A percentile compares a stretch with the other conserved stretches of the same genome.
These are phyloP conservation scores for Nyctibius bracteatus DNA, from an alignment of 2,113 vertebrate species.

Conservation along the genomic window DNA sequence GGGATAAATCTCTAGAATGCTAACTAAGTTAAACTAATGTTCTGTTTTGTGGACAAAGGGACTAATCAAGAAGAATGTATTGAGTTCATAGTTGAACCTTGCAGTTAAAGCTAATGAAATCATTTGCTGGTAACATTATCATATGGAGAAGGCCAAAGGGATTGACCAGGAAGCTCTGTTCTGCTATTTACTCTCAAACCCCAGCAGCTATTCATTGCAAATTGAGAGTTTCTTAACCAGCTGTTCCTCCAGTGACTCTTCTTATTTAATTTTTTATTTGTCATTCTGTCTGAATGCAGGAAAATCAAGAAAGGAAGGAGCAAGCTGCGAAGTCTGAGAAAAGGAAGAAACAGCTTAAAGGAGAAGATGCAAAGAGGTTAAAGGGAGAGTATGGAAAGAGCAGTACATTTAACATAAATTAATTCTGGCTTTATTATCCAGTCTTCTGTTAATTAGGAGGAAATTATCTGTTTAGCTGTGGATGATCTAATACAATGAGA, in stretches of 20 bases:
- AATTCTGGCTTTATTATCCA: background rate
- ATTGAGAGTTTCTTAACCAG: background rate
- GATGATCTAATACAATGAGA: background rate
- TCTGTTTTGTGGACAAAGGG: background rate
- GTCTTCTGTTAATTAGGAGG: background rate
- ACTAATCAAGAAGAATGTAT: background rate
- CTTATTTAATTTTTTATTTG: background rate
- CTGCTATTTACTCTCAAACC: background rate
- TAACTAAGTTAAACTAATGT: conserved; percentile 5
- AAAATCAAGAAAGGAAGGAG: conserved; percentile 86
- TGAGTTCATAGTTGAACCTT: background rate
- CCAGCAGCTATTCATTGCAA: background rate
- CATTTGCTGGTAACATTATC: background rate
- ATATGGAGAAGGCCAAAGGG: background rate
- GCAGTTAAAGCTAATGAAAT: conserved; percentile 11
- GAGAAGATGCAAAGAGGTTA: conserved; percentile 83
- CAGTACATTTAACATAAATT: conserved; percentile 60
- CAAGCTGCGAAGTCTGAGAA: conserved; percentile 83
- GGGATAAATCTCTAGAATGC: background rate
- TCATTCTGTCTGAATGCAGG: conserved; percentile 68
- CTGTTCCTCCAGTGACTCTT: background rate
- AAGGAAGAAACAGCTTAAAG: conserved; percentile 84
- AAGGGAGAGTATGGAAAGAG: conserved; percentile 82
- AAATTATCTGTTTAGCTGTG: background rate
- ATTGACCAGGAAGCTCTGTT: background rate